Evolutionary conservation across 2,888 invertebrate species (phyloP), one percentile per base, ranked within the genome.

Genomic region (Drosophila paranaensis): DNA sequence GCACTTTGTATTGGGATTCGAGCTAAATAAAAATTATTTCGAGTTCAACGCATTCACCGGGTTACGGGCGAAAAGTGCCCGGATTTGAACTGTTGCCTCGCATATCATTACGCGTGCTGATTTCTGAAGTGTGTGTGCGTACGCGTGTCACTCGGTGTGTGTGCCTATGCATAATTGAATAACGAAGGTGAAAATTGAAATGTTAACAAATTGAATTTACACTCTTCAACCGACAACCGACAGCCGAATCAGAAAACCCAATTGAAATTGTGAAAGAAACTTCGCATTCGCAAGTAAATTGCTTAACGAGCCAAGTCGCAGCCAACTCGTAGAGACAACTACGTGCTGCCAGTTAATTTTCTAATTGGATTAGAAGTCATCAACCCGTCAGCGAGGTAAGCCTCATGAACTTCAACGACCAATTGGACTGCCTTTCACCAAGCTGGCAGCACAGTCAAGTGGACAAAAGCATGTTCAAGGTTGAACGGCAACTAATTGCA

Each of bases 161-260:
- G 48, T 37, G 45, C 35, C 73, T 75, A 55, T 70, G 72, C 77
- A 74, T 87, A 87, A 87, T 87, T 89, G 81, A 89, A 88, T 87
- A 89, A 89, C 83, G 75, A 82, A 88, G 82, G 81, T 87, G 88
- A 88, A 89, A 89, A 88, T 87, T 88, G 79, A 87, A 82, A 87
- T 79, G 90, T 75, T 81, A 88, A 82, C 83, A 87, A 87, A 87
- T 87, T 87, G 82, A 89, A 88, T 87, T 89, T 81, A 61, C 71
- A 75, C 71, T 69, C 64, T 60, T 70, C 58, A 40, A 25, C 16
- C 56, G 53, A 33, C 30, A 33, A 8, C 30, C 30, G 30, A 39
- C 37, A 39, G n/a, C 51, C 37, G 51, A 56, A 68, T 48, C 27
- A 4, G 30, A 39, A 53, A 39, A 25, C 51, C 37, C 64, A 56